Evolutionary conservation across 2,888 invertebrate genomes (phyloP), one percentile per base, ranked within the genome.

Genomic region (Ophion ventricosus): DNA sequence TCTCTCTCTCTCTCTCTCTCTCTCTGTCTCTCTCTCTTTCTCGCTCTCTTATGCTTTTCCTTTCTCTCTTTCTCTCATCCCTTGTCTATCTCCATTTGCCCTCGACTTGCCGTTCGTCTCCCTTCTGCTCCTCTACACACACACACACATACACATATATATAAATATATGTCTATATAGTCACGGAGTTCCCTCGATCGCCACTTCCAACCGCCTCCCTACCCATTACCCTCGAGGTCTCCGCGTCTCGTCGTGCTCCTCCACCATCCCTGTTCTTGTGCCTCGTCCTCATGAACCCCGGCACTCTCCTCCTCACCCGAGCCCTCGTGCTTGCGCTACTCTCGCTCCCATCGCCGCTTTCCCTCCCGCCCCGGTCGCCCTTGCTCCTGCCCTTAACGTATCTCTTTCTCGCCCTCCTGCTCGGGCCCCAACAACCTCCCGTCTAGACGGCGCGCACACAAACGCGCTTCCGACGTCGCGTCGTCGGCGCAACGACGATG

Each of bases 381-480:
- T 67, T 57, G 29, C 20, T 81, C 72, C 67, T 61, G 64, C 73
- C 61, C 64, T 66, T 49, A 64, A 57, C 57, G 40, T 72, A 85
- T 87, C 85, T 88, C 82, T 83, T 85, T 85, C 88, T 87, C 89
- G 83, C 87, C 86, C 87, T 85, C 69, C 69, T 25, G 74, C 75
- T 73, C 76, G 80, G 88, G 84, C 90, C 89, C 90, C 90, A 89
- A 88, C 90, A 91, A 91, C 91, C 90, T 90, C 91, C 91, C 90
- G 91, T 91, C 91, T 91, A 91, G 91, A 91, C 91, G 91, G 90
- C 90, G 90, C 90, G 88, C 90, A 90, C 90, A 87, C 88, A 88
- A 84, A 79, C 85, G 73, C 84, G 67, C 63, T 63, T 66, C 84
- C 78, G 78, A 70, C 82, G 72, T 29, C 70, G 79, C 82, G 72